Conservation (phyloP, 2,888 invertebrate species). For the Arrhopalites spinosus region DNA sequence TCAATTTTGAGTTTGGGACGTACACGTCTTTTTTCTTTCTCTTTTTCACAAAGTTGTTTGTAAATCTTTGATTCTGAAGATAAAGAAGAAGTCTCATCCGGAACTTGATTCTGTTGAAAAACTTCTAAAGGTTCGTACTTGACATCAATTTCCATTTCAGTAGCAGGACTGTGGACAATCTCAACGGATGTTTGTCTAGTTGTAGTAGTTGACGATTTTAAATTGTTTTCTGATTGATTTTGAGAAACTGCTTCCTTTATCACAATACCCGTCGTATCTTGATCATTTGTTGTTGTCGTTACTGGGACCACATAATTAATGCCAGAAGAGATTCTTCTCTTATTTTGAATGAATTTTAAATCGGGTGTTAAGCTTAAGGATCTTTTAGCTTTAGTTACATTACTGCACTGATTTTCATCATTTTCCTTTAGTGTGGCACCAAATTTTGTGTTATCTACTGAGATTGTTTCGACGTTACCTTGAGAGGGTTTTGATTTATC, state of each 20-base stretch:
- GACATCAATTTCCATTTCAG: constrained; percentile 29
- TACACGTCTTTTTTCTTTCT: constrained; percentile 30
- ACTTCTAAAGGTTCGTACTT: constrained; percentile 25
- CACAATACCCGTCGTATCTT: not conserved
- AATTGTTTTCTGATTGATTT: not conserved
- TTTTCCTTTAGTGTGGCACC: constrained; percentile 22
- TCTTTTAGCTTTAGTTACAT: constrained; percentile 4
- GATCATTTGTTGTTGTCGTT: not conserved
- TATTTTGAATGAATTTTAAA: constrained; percentile 24
- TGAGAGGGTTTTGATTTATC: not conserved
- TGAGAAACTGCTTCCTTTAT: constrained; percentile 4
- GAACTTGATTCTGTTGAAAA: not conserved
- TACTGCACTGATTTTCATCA: constrained; percentile 31
- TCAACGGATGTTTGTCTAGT: not conserved
- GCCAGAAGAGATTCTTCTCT: constrained; percentile 25
- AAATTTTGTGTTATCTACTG: not conserved
- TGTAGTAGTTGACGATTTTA: not conserved
- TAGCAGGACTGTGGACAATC: constrained; percentile 28
- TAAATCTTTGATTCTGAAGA: not conserved
- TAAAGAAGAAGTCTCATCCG: not conserved
- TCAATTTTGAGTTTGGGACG: constrained; percentile 34
- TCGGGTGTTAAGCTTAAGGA: not conserved
- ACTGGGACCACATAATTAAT: not conserved
- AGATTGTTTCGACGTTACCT: not conserved
- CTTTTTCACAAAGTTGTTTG: constrained; percentile 6